Evolutionary conservation across 2,113 vertebrate species (phyloP), one percentile per base, ranked within the genome.

Genomic region (Labeo catla): DNA sequence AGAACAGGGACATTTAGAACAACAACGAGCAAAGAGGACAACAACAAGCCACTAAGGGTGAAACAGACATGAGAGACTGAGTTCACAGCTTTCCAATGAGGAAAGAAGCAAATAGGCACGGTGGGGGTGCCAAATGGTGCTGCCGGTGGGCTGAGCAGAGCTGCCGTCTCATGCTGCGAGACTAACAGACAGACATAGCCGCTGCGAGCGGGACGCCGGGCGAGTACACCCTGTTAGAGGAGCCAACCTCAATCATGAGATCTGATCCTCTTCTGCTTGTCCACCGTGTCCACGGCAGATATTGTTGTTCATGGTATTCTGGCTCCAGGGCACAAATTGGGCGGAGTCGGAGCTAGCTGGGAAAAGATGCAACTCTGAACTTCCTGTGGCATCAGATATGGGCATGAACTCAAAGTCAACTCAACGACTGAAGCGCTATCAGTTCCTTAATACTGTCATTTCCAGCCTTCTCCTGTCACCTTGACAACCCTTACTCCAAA

Each of bases 401-500:
- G 43, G 43, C 45, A 8, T 63, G 57, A 80, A 80, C 76, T 54
- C 28, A 12, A 54, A 47, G 68, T 39, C 36, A 86, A 73, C 43
- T 8, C 66, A 9, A 50, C 7, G 39, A 73, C 16, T 59, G 15
- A 73, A 78, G 70, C 45, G 8, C 23, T 50, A 28, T 63, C 77
- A 78, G 73, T 61, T 50, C 61, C 13, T 49, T 49, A 84, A 72
- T 45, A 59, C 61, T 19, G 68, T 39, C 68, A 83, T 47, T 68
- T 73, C 39, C 5, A 74, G 43, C 50, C 59, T 34, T 47, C 34
- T 83, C 49, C 9, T 39, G 81, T 87, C 81, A 84, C 61, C 70
- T 34, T 84, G 84, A 87, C 82, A 86, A 88, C 81, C 54, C 76
- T 28, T 65, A 86, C 74, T 52, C 43, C 81, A 77, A 86, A 79